Conservation (phyloP, 2,797 vertebrate species). For the Calcarius lapponicus region DNA sequence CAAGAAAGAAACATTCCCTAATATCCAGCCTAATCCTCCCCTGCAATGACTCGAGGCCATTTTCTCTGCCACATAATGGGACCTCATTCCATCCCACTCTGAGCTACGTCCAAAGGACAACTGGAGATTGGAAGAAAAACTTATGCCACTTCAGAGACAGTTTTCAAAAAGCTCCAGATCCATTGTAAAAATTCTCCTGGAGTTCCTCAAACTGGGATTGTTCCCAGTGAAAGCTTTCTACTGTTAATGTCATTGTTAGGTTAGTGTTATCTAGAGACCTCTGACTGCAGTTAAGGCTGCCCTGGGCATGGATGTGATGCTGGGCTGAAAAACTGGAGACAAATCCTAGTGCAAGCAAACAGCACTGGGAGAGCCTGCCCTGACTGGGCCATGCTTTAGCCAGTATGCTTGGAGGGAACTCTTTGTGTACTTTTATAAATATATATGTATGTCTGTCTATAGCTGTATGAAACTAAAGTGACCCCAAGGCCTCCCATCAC, state of each 20-base stretch:
- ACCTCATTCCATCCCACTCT: neutral
- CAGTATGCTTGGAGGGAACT: fast-evolving
- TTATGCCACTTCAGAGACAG: neutral
- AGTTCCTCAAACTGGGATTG: neutral
- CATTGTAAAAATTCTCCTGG: neutral
- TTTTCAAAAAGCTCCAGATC: neutral
- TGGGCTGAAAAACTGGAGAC: neutral
- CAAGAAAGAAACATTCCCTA: neutral
- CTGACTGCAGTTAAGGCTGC: neutral
- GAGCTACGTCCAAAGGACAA: neutral
- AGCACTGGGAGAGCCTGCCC: neutral
- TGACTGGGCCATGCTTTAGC: fast-evolving
- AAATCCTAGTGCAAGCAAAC: neutral
- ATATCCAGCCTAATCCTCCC: neutral
- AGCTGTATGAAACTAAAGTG: neutral
- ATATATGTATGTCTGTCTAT: neutral
- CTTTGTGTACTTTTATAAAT: neutral
- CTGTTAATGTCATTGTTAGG: neutral
- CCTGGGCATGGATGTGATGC: neutral
- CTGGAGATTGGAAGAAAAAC: neutral
- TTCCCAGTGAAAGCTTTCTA: neutral
- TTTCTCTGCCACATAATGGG: neutral
- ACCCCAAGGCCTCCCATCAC: neutral
- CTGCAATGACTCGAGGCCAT: neutral
- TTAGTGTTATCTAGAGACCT: neutral